Percentiles rank a stretch among this genome's conserved stretches.
These are phyloP conservation scores for Mastigias papua DNA, from an alignment of 30 jellyfish, hydroid and myxozoan genomes.

Conservation along the genomic window DNA sequence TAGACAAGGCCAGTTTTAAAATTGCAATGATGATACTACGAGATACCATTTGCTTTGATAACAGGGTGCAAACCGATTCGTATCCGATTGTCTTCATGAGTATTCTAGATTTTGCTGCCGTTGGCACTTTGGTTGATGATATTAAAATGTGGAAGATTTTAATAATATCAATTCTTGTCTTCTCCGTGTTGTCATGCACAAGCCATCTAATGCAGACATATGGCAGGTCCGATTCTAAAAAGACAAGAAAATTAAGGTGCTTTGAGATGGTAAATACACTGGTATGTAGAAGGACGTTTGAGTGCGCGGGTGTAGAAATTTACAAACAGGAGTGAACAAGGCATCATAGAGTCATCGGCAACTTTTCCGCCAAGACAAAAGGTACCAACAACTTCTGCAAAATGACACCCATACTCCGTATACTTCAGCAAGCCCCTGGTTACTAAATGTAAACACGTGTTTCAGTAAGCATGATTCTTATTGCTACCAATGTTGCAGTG, in stretches of 20 bases:
- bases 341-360: too few relatives aligned
- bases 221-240: conserved; percentile 71
- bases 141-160: conserved; percentile 45
- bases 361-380: too few relatives aligned
- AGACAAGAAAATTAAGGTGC: not conserved
- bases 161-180: conserved; percentile 61
- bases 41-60: conserved; percentile 83
- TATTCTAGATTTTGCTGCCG: conserved; percentile 55
- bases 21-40: conserved; percentile 76
- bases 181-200: conserved; percentile 72
- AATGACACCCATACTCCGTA: too few relatives aligned
- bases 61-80: conserved; percentile 80
- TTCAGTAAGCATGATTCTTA: too few relatives aligned
- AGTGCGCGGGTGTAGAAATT: too few relatives aligned
- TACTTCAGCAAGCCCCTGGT: too few relatives aligned
- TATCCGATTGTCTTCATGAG: conserved; percentile 72
- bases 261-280: too few relatives aligned
- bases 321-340: too few relatives aligned
- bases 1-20: conserved; percentile 76
- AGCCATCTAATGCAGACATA: conserved; percentile 81
- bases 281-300: too few relatives aligned
- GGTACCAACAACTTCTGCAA: too few relatives aligned
- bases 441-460: too few relatives aligned
- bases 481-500: too few relatives aligned
- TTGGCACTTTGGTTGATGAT: conserved; percentile 45